Evolutionary conservation across 1,140 invertebrate genomes (phyloP).

Genomic region (Myzus persicae): DNA sequence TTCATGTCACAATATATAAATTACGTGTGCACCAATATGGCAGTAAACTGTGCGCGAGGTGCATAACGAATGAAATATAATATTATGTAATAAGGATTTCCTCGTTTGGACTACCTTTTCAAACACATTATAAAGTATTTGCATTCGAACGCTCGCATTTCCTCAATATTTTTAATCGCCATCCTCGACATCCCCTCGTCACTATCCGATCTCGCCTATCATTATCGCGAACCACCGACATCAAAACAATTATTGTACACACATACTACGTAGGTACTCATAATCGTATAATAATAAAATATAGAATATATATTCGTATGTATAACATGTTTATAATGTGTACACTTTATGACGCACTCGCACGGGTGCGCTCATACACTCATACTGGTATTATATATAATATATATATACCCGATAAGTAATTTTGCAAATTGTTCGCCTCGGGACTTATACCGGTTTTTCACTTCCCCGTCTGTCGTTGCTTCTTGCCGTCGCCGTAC

Average conservation of each 20-base stretch:
- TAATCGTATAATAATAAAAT: no score
- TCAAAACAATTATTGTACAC: no score
- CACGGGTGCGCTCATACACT: no score
- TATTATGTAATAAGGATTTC: neutral
- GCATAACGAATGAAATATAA: neutral
- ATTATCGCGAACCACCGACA: neutral
- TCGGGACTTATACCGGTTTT: neutral
- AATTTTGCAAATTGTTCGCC: neutral
- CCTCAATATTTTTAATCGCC: neutral
- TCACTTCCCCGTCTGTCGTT: neutral
- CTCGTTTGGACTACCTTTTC: neutral
- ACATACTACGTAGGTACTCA: no score
- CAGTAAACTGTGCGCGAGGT: neutral
- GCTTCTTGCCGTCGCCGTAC: no score
- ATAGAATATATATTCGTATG: no score
- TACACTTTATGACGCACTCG: no score
- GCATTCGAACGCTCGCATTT: neutral
- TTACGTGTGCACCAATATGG: no score
- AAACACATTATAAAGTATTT: neutral
- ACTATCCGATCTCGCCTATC: no score
- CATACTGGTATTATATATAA: no score
- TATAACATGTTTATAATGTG: no score
- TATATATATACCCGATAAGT: neutral
- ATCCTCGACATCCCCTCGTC: neutral
- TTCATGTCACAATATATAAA: no score